Evolutionary conservation across 2,888 invertebrate species (phyloP).

Genomic region (Cabera pusaria): DNA sequence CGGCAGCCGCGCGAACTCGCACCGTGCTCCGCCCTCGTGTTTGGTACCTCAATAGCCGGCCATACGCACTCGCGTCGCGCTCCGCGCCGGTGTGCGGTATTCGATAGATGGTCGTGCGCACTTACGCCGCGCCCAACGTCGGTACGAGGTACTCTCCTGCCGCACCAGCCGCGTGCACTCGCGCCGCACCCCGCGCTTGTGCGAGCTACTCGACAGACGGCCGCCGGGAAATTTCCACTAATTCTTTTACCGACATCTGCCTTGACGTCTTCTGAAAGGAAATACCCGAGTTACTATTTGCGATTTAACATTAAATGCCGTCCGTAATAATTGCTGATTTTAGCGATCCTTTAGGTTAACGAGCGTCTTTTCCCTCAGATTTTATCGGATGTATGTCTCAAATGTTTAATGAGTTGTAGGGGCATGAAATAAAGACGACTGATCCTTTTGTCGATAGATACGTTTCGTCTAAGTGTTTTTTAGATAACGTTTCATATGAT

Average conservation of each 20-base stretch:
- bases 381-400: too few species aligned
- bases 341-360: constrained; percentile 12
- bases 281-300: constrained; percentile 40
- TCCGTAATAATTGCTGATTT: constrained; percentile 22
- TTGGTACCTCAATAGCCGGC: too few species aligned
- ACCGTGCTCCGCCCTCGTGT: background rate
- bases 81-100: too few species aligned
- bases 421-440: too few species aligned
- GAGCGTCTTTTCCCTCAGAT: too few species aligned
- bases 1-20: background rate
- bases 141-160: background rate
- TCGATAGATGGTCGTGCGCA: background rate
- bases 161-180: constrained; percentile 1
- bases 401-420: too few species aligned
- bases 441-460: too few species aligned
- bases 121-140: background rate
- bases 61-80: background rate
- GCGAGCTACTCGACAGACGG: constrained; percentile 4
- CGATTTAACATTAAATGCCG: constrained; percentile 38
- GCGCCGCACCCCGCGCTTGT: background rate
- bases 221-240: constrained; percentile 42
- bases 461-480: too few species aligned
- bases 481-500: too few species aligned
- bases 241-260: constrained; percentile 50
- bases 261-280: constrained; percentile 46